Evolutionary conservation across 2,113 vertebrate species (phyloP), one percentile per base, ranked within the genome.

Genomic region (Brachyistius frenatus): DNA sequence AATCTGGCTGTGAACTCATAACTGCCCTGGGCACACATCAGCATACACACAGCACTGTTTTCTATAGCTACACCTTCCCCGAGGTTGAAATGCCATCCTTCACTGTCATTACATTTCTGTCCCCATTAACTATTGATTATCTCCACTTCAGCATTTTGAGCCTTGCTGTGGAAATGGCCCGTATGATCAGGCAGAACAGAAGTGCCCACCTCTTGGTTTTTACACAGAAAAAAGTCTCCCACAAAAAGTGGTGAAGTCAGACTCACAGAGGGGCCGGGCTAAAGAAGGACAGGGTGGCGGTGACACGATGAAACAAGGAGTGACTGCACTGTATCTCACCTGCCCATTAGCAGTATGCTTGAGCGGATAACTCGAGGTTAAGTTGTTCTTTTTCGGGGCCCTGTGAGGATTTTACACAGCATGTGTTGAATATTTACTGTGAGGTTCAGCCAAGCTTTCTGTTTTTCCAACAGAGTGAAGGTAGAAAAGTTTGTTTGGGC

Each of bases 101-200:
- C 88, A 90, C 77, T 91, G 88, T 89, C 92, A 89, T 91, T 84
- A 84, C 86, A 87, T 84, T 79, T 81, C 70, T 75, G 74, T 63
- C 74, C 78, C 86, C 91, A 94, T 93, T 93, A 93, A 91, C 85
- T 93, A 94, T 94, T 93, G 92, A 94, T 94, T 86, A 86, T 86
- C 66, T 88, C 72, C 87, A 83, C 86, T 91, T 88, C 81, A 87
- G 75, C 80, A 69, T 87, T 90, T 88, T 14, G 8, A 84, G 80
- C 52, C 71, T 66, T 66, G 80, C 72, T 83, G 74, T 90, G 76
- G 64, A 89, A 90, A 81, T 76, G 80, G 78, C 44, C 74, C 73
- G 23, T 62, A 57, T 73, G 82, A 71, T 80, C 49, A 72, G 81
- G 72, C 33, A 0, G 80, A 81, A 41, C 71, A 66, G 69, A 86